Evolutionary conservation across 2,113 vertebrate genomes (phyloP), one percentile per base, ranked within the genome.

Genomic region (Phrynocephalus versicolor): DNA sequence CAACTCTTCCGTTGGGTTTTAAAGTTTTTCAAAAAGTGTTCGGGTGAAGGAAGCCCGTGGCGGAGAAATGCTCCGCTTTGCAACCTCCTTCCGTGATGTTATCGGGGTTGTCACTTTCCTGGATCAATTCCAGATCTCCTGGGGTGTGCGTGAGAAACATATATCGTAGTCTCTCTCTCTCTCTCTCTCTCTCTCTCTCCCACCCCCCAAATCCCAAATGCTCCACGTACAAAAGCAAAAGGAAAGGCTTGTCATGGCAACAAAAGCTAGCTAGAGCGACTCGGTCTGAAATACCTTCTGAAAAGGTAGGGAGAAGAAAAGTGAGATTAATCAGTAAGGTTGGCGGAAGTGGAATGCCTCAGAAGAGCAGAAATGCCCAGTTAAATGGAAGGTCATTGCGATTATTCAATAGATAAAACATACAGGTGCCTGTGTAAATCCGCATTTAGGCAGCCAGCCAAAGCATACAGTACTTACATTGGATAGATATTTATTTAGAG

Each of bases 51-150:
- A 88, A 84, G 60, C 5, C 23, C 18, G 60, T 62, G 1, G 10
- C 10, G 16, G 60, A 1, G 60, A 23, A 30, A 6, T 30, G 13
- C 23, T 67, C 7, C 83, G 21, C 77, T 87, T 92, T 94, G 90
- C 88, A 77, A 90, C 89, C 79, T 85, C 89, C 85, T 91, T 89
- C 67, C 88, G 92, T 93, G 89, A 91, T 93, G 83, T 91, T 92
- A 91, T 60, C 84, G 2, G 87, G 84, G 92, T 90, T 92, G 89
- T 88, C 89, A 89, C 89, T 91, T 89, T 87, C 80, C 81, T 92
- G 90, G 90, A 86, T 79, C 83, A 82, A 87, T 85, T 92, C 91
- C 92, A 90, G 78, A 94, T 83, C 81, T 87, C 81, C 81, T 21
- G 8, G 58, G 6, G 39, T 91, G 90, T 89, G 70, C 88, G 25